phyloP scores from a whole-genome alignment of 2,888 invertebrate species.

The Caenorhabditis sp. region DNA sequence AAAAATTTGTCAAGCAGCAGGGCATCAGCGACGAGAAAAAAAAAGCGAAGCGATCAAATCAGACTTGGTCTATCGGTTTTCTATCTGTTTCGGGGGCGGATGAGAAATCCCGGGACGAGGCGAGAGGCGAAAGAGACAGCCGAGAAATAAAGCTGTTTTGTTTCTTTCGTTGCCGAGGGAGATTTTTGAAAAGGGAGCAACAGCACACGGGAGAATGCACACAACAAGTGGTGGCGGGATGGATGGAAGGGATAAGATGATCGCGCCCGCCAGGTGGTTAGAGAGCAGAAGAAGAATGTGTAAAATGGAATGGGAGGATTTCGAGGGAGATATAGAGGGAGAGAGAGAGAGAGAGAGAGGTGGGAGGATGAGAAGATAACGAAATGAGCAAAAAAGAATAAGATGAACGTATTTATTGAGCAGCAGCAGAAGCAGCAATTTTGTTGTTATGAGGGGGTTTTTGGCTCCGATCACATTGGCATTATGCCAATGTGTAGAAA shows the following conservation, averaged over 20 bases:
- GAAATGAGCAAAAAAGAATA: background rate
- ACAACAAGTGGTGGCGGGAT: background rate
- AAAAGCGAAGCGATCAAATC: conserved; percentile 1
- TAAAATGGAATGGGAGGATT: conserved; percentile 10
- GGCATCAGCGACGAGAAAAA: too few relatives aligned
- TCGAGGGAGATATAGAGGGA: too few relatives aligned
- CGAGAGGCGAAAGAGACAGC: background rate
- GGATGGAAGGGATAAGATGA: background rate
- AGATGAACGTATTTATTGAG: background rate
- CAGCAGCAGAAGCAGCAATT: too few relatives aligned
- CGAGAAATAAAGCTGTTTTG: conserved; percentile 4
- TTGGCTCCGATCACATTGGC: background rate
- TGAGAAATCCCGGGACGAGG: background rate
- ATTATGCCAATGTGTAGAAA: background rate
- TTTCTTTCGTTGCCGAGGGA: background rate
- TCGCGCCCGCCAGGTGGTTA: background rate
- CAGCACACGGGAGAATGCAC: background rate
- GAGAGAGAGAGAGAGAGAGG: background rate
- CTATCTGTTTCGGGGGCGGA: conserved; percentile 1
- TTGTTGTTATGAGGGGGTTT: background rate
- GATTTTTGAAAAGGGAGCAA: background rate
- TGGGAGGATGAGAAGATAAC: background rate
- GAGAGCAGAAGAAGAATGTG: background rate
- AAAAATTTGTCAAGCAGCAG: background rate
- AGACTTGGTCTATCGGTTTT: background rate